Conservation (phyloP, 2,113 vertebrate genomes). For the Bos javanicus region DNA sequence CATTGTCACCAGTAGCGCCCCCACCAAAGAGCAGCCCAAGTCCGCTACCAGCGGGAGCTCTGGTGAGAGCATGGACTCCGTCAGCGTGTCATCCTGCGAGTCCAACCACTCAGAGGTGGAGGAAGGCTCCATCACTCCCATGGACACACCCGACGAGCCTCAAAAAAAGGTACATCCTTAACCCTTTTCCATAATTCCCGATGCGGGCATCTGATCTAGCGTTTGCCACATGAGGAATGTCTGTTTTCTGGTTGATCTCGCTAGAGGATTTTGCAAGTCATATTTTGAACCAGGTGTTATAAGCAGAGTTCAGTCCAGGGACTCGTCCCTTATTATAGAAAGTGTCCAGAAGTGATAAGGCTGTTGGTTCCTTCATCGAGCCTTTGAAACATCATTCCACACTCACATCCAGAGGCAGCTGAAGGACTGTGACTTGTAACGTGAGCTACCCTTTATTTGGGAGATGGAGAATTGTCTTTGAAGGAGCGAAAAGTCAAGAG, state of each 20-base stretch:
- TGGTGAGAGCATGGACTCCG: constrained; percentile 93
- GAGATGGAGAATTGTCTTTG: background rate
- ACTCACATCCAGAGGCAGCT: background rate
- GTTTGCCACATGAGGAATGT: fast-evolving
- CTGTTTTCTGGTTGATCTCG: background rate
- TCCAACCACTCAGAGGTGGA: constrained; percentile 90
- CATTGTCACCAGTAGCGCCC: constrained; percentile 79
- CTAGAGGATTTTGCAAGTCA: background rate
- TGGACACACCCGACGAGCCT: constrained; percentile 80
- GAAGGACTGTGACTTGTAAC: background rate
- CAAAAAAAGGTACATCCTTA: constrained; percentile 86
- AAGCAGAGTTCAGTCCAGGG: background rate
- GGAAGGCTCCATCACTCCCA: constrained; percentile 75
- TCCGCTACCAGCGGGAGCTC: constrained; percentile 90
- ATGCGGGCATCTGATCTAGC: fast-evolving
- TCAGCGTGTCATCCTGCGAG: constrained; percentile 93
- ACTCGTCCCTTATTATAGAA: background rate
- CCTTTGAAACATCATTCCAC: background rate
- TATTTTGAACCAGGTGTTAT: background rate
- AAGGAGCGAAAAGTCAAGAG: background rate
- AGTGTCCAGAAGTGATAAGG: background rate
- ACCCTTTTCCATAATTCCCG: background rate
- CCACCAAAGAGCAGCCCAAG: constrained; percentile 86
- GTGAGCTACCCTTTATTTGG: background rate
- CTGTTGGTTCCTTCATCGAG: background rate